These are phyloP conservation scores for Hemaris fuciformis DNA, from an alignment of 2,888 invertebrate genomes.

Conservation along the genomic window DNA sequence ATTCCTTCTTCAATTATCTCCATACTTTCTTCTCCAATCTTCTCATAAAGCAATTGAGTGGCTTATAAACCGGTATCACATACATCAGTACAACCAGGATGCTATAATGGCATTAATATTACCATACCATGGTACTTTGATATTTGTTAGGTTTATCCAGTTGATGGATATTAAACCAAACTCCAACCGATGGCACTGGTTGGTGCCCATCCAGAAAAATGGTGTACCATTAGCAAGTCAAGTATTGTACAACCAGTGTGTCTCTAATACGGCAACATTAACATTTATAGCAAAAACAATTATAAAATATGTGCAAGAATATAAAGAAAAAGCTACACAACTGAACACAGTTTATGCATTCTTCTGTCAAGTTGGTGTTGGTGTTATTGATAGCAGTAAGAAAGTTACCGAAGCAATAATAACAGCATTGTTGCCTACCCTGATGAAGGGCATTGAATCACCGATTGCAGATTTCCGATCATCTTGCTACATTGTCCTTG, in stretches of 20 bases:
- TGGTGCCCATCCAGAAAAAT: constrained; percentile 86
- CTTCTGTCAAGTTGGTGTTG: constrained; percentile 88
- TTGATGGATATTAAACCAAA: constrained; percentile 84
- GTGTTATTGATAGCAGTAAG: constrained; percentile 83
- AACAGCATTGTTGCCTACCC: constrained; percentile 84
- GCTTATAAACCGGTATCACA: constrained; percentile 93
- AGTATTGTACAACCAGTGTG: constrained; percentile 87
- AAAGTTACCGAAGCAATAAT: constrained; percentile 84
- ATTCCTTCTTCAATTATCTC: constrained; percentile 91
- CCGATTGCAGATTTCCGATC: constrained; percentile 86
- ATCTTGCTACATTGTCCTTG: constrained; percentile 87
- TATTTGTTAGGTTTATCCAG: constrained; percentile 92
- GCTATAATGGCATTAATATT: constrained; percentile 90
- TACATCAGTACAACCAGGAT: constrained; percentile 93
- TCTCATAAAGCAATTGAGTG: constrained; percentile 96
- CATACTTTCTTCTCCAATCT: constrained; percentile 92
- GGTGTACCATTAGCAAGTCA: constrained; percentile 88
- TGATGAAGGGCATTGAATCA: constrained; percentile 87
- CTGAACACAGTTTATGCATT: constrained; percentile 89
- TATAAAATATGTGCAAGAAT: constrained; percentile 78
- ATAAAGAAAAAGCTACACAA: constrained; percentile 80
- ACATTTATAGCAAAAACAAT: constrained; percentile 56
- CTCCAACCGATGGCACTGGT: constrained; percentile 88
- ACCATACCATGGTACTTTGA: constrained; percentile 96
- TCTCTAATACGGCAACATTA: constrained; percentile 66